These are phyloP conservation scores for Limnephilus marmoratus DNA, from an alignment of 2,888 invertebrate species.

Conservation along the genomic window DNA sequence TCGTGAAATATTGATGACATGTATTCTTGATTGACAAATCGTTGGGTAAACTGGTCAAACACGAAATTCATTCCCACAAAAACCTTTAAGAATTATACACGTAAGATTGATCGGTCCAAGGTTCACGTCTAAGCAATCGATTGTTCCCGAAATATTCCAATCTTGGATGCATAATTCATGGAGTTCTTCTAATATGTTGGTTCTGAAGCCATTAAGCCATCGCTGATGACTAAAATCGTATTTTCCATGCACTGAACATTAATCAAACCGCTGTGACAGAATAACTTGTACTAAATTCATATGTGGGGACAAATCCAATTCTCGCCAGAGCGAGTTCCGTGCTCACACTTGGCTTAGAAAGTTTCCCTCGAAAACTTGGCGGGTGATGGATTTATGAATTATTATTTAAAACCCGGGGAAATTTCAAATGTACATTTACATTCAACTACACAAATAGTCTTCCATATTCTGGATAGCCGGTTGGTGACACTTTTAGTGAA, in stretches of 20 bases:
- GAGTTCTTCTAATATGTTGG: slow-evolving; percentile 28
- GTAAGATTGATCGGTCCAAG: slow-evolving; percentile 21
- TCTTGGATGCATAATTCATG: slow-evolving; percentile 45
- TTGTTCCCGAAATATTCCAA: slow-evolving; percentile 37
- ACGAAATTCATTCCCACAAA: not conserved
- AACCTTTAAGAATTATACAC: not conserved
- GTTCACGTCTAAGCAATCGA: slow-evolving; percentile 28
- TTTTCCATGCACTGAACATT: slow-evolving; percentile 62
- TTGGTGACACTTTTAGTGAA: not conserved
- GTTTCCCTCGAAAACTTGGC: slow-evolving; percentile 7
- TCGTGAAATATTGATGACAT: slow-evolving; percentile 4
- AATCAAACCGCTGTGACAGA: slow-evolving; percentile 61
- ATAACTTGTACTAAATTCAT: slow-evolving; percentile 58
- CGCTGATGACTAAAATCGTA: slow-evolving; percentile 60
- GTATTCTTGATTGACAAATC: slow-evolving; percentile 30
- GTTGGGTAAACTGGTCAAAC: not conserved
- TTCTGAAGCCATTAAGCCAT: slow-evolving; percentile 32
- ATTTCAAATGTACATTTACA: slow-evolving; percentile 21
- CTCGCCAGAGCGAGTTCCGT: slow-evolving; percentile 25
- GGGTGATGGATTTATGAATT: slow-evolving; percentile 16
- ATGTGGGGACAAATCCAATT: slow-evolving; percentile 60
- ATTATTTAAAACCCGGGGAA: slow-evolving; percentile 24
- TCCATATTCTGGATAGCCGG: slow-evolving; percentile 20
- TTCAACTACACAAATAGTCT: not conserved
- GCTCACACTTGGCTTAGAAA: slow-evolving; percentile 26